These are phyloP conservation scores for Pelochelys cantorii DNA, from an alignment of 2,797 vertebrate genomes.

Conservation along the genomic window DNA sequence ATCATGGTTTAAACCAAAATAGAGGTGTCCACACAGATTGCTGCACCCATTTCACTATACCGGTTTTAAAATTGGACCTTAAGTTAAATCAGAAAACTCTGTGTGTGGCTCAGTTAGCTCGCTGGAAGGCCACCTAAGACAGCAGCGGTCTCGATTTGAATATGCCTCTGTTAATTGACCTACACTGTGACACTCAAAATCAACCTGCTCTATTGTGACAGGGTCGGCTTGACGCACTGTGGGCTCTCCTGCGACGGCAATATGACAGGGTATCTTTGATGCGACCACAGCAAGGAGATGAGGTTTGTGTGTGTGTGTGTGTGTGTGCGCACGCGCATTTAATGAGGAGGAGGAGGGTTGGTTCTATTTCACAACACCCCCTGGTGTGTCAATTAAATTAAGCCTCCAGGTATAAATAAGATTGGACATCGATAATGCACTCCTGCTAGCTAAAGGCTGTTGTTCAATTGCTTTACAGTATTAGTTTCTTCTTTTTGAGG, in stretches of 20 bases:
- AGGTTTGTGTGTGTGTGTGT: slow-evolving; percentile 82
- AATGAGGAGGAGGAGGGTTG: background rate
- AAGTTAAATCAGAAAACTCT: background rate
- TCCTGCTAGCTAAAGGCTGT: background rate
- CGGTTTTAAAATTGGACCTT: background rate
- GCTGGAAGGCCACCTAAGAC: background rate
- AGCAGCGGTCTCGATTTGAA: fast-evolving
- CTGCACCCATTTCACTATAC: background rate
- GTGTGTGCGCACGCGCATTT: too few relatives aligned
- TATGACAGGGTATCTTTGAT: slow-evolving; percentile 95
- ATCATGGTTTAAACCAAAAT: background rate
- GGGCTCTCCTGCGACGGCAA: slow-evolving; percentile 91
- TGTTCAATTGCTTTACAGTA: background rate
- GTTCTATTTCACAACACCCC: background rate
- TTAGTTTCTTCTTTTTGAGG: background rate
- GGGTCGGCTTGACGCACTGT: slow-evolving; percentile 94
- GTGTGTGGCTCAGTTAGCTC: background rate
- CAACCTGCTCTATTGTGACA: slow-evolving; percentile 59
- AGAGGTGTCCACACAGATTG: background rate
- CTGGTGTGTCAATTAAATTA: background rate
- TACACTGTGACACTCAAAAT: background rate
- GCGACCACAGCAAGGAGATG: slow-evolving; percentile 91
- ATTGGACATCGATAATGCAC: fast-evolving
- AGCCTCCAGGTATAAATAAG: background rate
- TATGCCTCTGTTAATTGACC: background rate